phyloP scores from a whole-genome alignment of 2,113 vertebrate genomes.

The Dasyurus viverrinus region DNA sequence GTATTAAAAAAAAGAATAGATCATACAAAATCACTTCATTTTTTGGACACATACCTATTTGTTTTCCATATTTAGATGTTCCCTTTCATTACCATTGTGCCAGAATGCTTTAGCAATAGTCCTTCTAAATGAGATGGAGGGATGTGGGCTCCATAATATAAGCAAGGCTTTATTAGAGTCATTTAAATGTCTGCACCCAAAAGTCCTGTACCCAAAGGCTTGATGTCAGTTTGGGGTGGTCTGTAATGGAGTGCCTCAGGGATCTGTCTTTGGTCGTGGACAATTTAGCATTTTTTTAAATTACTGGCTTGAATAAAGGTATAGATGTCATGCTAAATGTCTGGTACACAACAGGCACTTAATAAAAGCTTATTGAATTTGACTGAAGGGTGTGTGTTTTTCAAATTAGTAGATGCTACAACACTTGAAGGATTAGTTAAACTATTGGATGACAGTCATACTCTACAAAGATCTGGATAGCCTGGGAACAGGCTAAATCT shows the following conservation, averaged over 20 bases:
- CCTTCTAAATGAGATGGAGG: neutral
- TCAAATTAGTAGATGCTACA: neutral
- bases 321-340: neutral
- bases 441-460: neutral
- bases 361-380: neutral
- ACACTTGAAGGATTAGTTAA: neutral
- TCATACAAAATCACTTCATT: neutral
- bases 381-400: neutral
- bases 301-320: neutral
- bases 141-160: neutral
- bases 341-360: neutral
- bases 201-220: neutral
- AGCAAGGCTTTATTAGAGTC: neutral
- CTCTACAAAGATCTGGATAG: neutral
- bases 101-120: neutral
- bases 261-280: neutral
- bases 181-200: neutral
- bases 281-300: neutral
- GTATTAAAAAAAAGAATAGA: neutral
- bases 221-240: neutral
- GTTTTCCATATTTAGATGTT: neutral
- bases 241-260: neutral
- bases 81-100: neutral
- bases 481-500: neutral
- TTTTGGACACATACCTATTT: neutral